Base-by-base conservation (phyloP, 2,888 invertebrate species). In the Drosophila neonasuta region DNA sequence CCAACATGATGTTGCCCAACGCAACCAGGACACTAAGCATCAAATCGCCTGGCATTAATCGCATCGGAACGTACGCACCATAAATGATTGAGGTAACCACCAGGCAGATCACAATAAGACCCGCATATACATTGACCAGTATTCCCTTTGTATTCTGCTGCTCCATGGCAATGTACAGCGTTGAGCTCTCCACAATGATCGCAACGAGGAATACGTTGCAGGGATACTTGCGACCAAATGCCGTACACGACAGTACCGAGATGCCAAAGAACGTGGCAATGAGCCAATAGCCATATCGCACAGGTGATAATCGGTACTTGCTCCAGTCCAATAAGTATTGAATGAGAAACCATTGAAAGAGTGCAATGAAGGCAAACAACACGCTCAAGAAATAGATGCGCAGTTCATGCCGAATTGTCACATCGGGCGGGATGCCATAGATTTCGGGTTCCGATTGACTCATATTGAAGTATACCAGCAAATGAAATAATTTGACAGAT, bases 51-150 rank as follows among this genome's bases (percentile, higher is more conserved):
- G 81, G 81, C 2, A 82, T 71, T 11, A 79, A 2, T 5, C 67
- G 71, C 87, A 86, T 84, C 10, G 87, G 85, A 24, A 82, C 68
- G 50, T 86, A 86, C 10, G 81, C 85, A 1, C 87, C 81, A 50
- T 77, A 82, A 6, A 82, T 39, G 4, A 86, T 66, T 2, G 77
- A 68, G 10, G 51, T 48, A 3, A 68, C 3, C 4, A 82, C 69
- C 7, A 82, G 10, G 6, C 62, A 1, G 2, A 71, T 17, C n/a
- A 86, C 87, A 56, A 82, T 69, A 1, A 74, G 20, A 1, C 42
- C 51, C 8, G 71, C 82, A 46, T 84, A 82, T 3, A 69, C 0
- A 45, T 81, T 79, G 1, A 79, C 77, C n/a, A 82, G 6, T 0
- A 32, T 0, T 1, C 71, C 77, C 0, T n/a, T 17, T 0, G 68